These are phyloP conservation scores for Alloscopus bannaensis DNA, from an alignment of 2,888 invertebrate genomes.

Conservation along the genomic window DNA sequence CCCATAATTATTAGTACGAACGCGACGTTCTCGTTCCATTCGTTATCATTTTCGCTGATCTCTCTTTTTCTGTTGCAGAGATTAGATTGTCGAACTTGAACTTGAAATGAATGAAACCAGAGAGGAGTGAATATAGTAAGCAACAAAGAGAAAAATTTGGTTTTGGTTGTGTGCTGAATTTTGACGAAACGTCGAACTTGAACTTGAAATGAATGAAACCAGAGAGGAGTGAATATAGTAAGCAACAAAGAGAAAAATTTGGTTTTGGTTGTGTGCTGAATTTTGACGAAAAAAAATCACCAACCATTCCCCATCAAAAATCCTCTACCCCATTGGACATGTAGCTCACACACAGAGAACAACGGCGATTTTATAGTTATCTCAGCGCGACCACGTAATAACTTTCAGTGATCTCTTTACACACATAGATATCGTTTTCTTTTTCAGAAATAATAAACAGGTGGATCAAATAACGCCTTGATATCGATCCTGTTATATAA, in stretches of 20 bases:
- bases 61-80: too few relatives aligned
- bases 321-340: conserved; percentile 26
- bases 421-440: conserved; percentile 10
- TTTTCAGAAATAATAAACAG: conserved; percentile 32
- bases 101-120: conserved; percentile 1
- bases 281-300: too few relatives aligned
- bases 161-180: too few relatives aligned
- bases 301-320: too few relatives aligned
- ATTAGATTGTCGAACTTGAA: conserved; percentile 14
- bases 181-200: conserved; percentile 11
- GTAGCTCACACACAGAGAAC: conserved; percentile 42
- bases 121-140: background rate
- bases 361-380: conserved; percentile 23
- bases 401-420: conserved; percentile 10
- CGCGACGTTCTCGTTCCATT: too few relatives aligned
- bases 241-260: background rate
- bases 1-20: background rate
- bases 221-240: background rate
- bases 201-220: conserved; percentile 3
- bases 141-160: background rate
- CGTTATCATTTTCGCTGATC: too few relatives aligned
- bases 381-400: conserved; percentile 45
- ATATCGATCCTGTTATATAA: too few relatives aligned
- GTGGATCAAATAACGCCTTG: conserved; percentile 15
- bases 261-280: too few relatives aligned